These are phyloP conservation scores for Sebastiscus tertius DNA, from an alignment of 2,797 vertebrate genomes.

Conservation along the genomic window DNA sequence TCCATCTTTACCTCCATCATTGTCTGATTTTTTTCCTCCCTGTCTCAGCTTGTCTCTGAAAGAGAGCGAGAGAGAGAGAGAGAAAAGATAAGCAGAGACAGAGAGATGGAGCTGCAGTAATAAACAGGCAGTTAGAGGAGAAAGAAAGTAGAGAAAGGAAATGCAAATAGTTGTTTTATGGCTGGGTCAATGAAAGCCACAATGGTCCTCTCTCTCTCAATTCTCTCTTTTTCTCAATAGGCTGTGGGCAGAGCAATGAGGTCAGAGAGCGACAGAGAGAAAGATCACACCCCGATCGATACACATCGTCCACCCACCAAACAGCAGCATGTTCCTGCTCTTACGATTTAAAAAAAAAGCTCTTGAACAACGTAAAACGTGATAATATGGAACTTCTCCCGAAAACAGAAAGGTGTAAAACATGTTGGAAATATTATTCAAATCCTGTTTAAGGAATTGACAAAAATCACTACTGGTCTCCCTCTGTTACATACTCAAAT, in stretches of 20 bases:
- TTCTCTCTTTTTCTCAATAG: constrained; percentile 23
- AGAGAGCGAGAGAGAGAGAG: constrained; percentile 35
- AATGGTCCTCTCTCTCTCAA: constrained; percentile 36
- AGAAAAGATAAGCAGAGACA: constrained; percentile 48
- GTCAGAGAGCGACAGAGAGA: constrained; percentile 22
- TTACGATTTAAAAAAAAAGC: background rate
- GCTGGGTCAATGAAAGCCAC: constrained; percentile 38
- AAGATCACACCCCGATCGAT: constrained; percentile 28
- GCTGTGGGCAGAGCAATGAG: constrained; percentile 17
- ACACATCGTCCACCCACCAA: background rate
- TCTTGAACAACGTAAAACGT: background rate
- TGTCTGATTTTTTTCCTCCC: constrained; percentile 38
- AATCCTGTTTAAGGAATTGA: background rate
- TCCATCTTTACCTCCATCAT: constrained; percentile 57
- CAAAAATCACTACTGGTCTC: background rate
- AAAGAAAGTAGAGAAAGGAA: constrained; percentile 36
- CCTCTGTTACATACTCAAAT: background rate
- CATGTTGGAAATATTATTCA: background rate
- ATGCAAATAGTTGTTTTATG: constrained; percentile 52
- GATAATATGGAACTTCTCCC: too few species aligned
- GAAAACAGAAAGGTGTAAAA: background rate
- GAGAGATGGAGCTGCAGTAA: constrained; percentile 29
- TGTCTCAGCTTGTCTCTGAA: constrained; percentile 34
- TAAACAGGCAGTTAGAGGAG: constrained; percentile 32
- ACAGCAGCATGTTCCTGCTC: background rate